These are phyloP conservation scores for Anarhynchus alexandrinus DNA, from an alignment of 2,113 vertebrate genomes.

Conservation along the genomic window DNA sequence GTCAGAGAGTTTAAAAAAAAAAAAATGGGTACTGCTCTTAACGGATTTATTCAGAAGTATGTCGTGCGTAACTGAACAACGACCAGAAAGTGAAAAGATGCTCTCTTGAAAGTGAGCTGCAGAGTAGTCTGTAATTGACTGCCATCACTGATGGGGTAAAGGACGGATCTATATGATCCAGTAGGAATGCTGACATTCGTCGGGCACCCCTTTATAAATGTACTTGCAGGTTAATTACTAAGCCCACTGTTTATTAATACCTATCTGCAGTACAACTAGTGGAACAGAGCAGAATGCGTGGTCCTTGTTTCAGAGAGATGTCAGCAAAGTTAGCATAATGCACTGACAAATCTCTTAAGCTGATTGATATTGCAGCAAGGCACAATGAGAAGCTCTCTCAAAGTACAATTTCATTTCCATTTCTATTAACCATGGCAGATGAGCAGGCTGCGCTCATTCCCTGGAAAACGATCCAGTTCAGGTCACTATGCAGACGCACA, in stretches of 20 bases:
- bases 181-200: background rate
- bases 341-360: background rate
- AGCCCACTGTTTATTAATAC: background rate
- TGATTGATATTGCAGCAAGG: background rate
- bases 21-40: background rate
- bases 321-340: background rate
- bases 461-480: background rate
- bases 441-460: background rate
- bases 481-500: background rate
- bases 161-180: background rate
- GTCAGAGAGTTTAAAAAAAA: background rate
- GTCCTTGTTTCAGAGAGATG: background rate
- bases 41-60: background rate
- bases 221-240: background rate
- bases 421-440: background rate
- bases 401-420: background rate
- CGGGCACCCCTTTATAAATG: background rate
- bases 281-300: background rate
- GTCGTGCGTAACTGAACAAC: accelerated
- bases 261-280: background rate
- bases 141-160: background rate
- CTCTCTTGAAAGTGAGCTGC: background rate
- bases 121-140: background rate
- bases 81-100: background rate
- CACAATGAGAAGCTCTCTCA: background rate